phyloP scores from a whole-genome alignment of 2,888 invertebrate species.

The Drosophila fungiperda region DNA sequence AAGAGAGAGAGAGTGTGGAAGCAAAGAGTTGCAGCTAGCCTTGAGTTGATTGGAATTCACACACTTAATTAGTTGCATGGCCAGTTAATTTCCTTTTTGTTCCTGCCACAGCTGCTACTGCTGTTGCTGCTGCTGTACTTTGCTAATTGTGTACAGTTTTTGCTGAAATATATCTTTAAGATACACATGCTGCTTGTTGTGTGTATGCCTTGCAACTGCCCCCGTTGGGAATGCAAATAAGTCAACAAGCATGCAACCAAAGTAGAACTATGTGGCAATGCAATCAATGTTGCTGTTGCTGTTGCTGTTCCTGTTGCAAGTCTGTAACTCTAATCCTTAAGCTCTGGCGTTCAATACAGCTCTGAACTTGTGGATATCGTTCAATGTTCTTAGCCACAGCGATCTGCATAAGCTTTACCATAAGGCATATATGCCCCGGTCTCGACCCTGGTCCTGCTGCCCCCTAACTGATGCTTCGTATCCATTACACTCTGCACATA shows the following conservation, averaged over 20 bases:
- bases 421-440: neutral
- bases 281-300: slow-evolving; percentile 17
- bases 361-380: slow-evolving; percentile 15
- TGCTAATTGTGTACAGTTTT: slow-evolving; percentile 53
- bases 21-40: slow-evolving; percentile 16
- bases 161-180: slow-evolving; percentile 57
- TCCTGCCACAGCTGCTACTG: slow-evolving; percentile 31
- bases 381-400: slow-evolving; percentile 35
- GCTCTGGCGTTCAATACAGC: slow-evolving; percentile 26
- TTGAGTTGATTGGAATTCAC: slow-evolving; percentile 74
- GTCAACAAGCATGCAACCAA: slow-evolving; percentile 20
- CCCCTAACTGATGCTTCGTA: slow-evolving; percentile 8
- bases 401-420: slow-evolving; percentile 37
- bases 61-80: slow-evolving; percentile 75
- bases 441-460: neutral
- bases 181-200: slow-evolving; percentile 30
- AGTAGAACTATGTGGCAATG: slow-evolving; percentile 30
- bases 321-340: slow-evolving; percentile 27
- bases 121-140: slow-evolving; percentile 33
- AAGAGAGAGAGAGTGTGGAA: neutral
- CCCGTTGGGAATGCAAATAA: slow-evolving; percentile 57
- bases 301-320: neutral
- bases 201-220: slow-evolving; percentile 20
- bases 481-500: slow-evolving; percentile 56
- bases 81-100: slow-evolving; percentile 61